Percentiles rank a stretch among this genome's conserved stretches.
These are phyloP conservation scores for Gobio occitaniae DNA, from an alignment of 2,797 vertebrate species.

Conservation along the genomic window DNA sequence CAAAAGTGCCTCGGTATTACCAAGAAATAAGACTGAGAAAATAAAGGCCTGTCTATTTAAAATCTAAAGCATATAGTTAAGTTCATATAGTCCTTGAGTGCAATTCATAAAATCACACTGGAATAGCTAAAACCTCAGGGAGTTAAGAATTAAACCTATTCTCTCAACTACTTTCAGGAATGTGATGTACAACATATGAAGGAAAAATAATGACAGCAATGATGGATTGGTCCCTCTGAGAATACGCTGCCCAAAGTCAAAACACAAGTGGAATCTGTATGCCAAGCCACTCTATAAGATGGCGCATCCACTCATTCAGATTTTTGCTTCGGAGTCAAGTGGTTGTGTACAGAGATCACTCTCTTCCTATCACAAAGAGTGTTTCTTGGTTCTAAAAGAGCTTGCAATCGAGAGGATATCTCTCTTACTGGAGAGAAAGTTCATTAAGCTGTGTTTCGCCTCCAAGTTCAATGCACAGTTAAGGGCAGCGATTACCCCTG, in stretches of 20 bases:
- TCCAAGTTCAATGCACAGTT: too few species aligned
- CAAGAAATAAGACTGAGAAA: neutral
- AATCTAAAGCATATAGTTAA: slow-evolving; percentile 28
- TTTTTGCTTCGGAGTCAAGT: too few species aligned
- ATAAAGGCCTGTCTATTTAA: slow-evolving; percentile 19
- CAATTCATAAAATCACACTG: neutral
- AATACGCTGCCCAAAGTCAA: neutral
- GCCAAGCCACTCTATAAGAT: too few species aligned
- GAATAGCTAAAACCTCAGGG: neutral
- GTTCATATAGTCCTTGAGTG: neutral
- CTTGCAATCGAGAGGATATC: too few species aligned
- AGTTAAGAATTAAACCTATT: neutral
- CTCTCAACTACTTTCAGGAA: neutral
- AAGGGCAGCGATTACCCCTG: too few species aligned
- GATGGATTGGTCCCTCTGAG: neutral
- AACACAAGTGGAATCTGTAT: neutral
- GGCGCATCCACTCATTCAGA: too few species aligned
- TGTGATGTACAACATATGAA: neutral
- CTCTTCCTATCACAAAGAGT: too few species aligned
- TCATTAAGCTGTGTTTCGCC: too few species aligned
- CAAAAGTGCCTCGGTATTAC: neutral
- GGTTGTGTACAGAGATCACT: too few species aligned
- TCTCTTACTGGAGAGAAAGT: too few species aligned
- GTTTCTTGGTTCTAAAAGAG: too few species aligned
- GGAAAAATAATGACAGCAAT: neutral